phyloP scores from a whole-genome alignment of 2,888 invertebrate species.

The Yponomeuta plumbellus region DNA sequence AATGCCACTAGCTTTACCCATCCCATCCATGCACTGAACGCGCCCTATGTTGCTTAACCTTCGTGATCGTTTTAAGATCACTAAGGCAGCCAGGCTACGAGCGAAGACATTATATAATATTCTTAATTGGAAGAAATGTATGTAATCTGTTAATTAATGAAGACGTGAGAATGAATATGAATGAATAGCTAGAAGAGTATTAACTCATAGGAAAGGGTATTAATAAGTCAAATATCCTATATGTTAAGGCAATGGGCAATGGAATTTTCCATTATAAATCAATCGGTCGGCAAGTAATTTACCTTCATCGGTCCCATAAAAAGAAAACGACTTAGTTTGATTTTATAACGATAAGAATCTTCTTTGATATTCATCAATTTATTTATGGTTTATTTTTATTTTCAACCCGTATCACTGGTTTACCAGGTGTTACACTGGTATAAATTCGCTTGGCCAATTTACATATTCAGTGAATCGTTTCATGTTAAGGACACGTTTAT shows the following conservation, averaged over 20 bases:
- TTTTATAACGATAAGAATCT: slow-evolving; percentile 20
- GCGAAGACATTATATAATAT: too few species aligned
- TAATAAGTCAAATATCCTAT: background rate
- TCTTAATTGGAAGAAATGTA: too few species aligned
- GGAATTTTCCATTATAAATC: slow-evolving; percentile 21
- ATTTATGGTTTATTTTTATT: slow-evolving; percentile 44
- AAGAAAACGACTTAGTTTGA: slow-evolving; percentile 1
- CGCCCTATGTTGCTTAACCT: too few species aligned
- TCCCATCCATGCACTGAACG: too few species aligned
- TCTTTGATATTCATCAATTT: slow-evolving; percentile 22
- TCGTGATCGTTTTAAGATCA: too few species aligned
- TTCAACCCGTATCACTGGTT: slow-evolving; percentile 29
- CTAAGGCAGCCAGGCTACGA: too few species aligned
- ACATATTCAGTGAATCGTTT: background rate
- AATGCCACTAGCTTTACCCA: too few species aligned
- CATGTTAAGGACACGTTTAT: background rate
- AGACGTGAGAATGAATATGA: background rate
- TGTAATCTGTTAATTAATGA: background rate
- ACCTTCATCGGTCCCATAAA: slow-evolving; percentile 28
- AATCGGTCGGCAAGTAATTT: slow-evolving; percentile 22
- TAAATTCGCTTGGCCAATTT: slow-evolving; percentile 31
- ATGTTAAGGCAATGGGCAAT: background rate
- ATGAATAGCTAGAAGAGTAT: background rate
- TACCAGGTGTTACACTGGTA: slow-evolving; percentile 30
- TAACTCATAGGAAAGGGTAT: background rate